A percentile compares a stretch with the other conserved stretches of the same genome.
phyloP scores from a whole-genome alignment of 1,140 invertebrate species.

The Lutraria rhynchaena region DNA sequence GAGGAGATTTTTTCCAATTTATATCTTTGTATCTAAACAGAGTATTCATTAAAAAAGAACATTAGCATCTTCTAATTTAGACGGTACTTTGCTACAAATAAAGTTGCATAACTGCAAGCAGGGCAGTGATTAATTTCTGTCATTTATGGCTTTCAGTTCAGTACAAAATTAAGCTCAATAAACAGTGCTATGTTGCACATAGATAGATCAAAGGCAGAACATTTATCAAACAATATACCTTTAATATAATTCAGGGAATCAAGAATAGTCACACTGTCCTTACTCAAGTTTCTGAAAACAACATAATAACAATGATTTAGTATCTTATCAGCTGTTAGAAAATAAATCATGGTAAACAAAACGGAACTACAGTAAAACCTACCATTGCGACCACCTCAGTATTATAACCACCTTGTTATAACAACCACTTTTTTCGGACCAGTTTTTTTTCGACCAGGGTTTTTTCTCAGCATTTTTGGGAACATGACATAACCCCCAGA shows the following conservation, averaged over 20 bases:
- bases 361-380: too few relatives aligned
- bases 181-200: not conserved
- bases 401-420: too few relatives aligned
- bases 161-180: not conserved
- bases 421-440: too few relatives aligned
- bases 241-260: slow-evolving; percentile 99
- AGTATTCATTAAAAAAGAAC: not conserved
- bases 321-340: too few relatives aligned
- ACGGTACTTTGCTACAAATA: not conserved
- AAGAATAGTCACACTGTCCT: slow-evolving; percentile 93
- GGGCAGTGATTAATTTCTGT: not conserved
- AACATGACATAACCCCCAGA: too few relatives aligned
- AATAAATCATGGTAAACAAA: too few relatives aligned
- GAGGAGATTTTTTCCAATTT: too few relatives aligned
- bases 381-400: too few relatives aligned
- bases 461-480: too few relatives aligned
- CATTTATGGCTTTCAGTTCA: not conserved
- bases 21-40: too few relatives aligned
- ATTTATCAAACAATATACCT: slow-evolving; percentile 84
- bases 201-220: not conserved
- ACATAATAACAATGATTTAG: slow-evolving; percentile 1
- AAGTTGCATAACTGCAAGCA: not conserved
- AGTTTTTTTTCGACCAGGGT: too few relatives aligned
- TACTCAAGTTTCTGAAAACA: slow-evolving; percentile 82
- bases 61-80: not conserved